Conservation (phyloP, 1,140 invertebrate genomes). For the Cryptotermes secundus region DNA sequence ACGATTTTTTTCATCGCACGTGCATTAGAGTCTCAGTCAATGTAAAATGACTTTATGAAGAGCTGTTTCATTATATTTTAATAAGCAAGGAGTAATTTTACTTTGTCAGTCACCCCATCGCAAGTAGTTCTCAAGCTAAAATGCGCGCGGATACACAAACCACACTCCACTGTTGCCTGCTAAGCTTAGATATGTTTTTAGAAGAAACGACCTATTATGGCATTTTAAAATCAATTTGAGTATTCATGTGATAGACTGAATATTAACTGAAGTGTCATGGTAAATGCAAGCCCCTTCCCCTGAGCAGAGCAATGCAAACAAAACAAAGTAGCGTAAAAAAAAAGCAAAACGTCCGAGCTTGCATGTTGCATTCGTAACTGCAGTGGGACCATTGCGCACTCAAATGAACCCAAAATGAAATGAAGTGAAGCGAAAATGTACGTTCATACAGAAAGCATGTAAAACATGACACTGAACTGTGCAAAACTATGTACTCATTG, state of each 20-base stretch:
- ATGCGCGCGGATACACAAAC: no score
- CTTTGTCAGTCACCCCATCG: no score
- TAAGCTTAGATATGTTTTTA: not conserved
- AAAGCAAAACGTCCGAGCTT: not conserved
- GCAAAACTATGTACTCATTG: not conserved
- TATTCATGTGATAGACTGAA: not conserved
- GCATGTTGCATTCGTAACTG: not conserved
- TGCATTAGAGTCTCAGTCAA: no score
- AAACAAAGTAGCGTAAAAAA: not conserved
- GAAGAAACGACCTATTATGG: not conserved
- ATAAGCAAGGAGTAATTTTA: no score
- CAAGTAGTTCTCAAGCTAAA: no score
- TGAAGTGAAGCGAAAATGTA: not conserved
- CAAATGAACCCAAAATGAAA: conserved; percentile 12
- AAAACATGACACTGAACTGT: not conserved
- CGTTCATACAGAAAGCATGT: conserved; percentile 1
- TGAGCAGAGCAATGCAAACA: not conserved
- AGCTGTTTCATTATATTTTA: no score
- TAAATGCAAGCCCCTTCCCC: not conserved
- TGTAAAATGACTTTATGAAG: no score
- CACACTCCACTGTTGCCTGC: no score
- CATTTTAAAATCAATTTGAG: conserved; percentile 9
- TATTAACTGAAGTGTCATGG: not conserved
- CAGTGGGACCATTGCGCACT: conserved; percentile 1
- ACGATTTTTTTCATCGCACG: no score